Conservation (phyloP, 2,888 invertebrate species). For the Drosophila percnosoma region DNA sequence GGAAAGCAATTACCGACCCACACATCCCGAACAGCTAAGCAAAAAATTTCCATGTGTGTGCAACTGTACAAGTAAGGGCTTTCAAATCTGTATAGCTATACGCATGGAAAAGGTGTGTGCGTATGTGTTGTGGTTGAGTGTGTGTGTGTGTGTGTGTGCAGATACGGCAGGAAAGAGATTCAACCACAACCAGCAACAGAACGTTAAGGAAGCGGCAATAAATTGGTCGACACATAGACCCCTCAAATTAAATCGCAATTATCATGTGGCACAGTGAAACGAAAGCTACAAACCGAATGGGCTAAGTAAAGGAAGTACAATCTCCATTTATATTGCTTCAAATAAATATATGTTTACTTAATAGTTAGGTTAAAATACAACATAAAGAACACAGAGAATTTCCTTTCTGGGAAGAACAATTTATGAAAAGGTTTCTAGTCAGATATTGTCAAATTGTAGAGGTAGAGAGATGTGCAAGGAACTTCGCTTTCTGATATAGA, state of each 20-base stretch:
- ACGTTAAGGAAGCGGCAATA: constrained; percentile 24
- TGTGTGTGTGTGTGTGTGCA: constrained; percentile 14
- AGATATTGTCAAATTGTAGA: background rate
- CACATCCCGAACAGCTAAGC: constrained; percentile 38
- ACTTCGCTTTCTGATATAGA: background rate
- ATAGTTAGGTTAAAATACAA: background rate
- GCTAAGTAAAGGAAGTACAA: background rate
- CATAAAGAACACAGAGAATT: background rate
- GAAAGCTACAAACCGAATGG: background rate
- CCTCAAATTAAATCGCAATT: constrained; percentile 33
- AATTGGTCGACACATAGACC: constrained; percentile 45
- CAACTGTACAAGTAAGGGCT: background rate
- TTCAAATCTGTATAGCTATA: constrained; percentile 21
- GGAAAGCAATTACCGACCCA: constrained; percentile 77
- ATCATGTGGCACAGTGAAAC: constrained; percentile 40
- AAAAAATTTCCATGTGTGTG: constrained; percentile 4
- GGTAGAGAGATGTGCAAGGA: background rate
- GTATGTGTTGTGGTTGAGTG: background rate
- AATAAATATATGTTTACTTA: background rate
- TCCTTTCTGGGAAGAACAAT: no score
- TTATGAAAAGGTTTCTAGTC: background rate
- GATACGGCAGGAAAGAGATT: constrained; percentile 1
- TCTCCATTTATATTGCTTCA: background rate
- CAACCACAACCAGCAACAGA: constrained; percentile 1
- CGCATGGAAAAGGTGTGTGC: constrained; percentile 1